Conservation (phyloP, 2,888 invertebrate genomes). For the Sylvicola cinctus region DNA sequence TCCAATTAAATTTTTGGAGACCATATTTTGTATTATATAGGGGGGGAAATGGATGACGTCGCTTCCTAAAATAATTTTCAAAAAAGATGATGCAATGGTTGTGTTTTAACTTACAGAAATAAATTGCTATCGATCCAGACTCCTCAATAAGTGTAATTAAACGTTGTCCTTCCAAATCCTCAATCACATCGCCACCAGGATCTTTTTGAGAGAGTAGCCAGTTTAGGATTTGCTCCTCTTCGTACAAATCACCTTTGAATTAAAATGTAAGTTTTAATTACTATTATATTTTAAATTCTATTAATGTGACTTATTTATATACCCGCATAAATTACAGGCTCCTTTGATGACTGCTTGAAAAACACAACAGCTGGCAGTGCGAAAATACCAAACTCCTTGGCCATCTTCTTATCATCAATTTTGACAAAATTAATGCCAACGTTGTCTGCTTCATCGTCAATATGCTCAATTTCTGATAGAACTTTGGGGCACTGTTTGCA, state of each 20-base stretch:
- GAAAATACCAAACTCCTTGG: conserved; percentile 73
- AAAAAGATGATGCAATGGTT: conserved; percentile 7
- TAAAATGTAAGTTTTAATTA: background rate
- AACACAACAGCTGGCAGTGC: conserved; percentile 79
- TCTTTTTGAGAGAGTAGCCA: conserved; percentile 85
- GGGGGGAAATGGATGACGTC: too few species aligned
- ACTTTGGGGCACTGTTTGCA: conserved; percentile 86
- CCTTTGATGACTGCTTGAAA: conserved; percentile 70
- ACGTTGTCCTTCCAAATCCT: conserved; percentile 65
- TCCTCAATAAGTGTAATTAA: conserved; percentile 54
- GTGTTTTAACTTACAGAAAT: conserved; percentile 61
- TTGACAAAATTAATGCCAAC: conserved; percentile 85
- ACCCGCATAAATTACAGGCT: conserved; percentile 83
- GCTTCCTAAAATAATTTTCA: too few species aligned
- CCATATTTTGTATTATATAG: too few species aligned
- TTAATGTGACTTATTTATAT: conserved; percentile 9
- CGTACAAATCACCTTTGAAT: conserved; percentile 53
- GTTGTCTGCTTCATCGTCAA: conserved; percentile 80
- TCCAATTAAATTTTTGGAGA: background rate
- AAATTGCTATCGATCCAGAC: conserved; percentile 67
- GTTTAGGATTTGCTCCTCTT: conserved; percentile 70
- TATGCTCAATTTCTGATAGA: conserved; percentile 72
- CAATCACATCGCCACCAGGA: conserved; percentile 77
- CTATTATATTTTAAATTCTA: background rate
- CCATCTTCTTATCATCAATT: conserved; percentile 71